Evolutionary conservation across 2,888 invertebrate genomes (phyloP), one percentile per base, ranked within the genome.

Genomic region (Crocallis elinguaria): DNA sequence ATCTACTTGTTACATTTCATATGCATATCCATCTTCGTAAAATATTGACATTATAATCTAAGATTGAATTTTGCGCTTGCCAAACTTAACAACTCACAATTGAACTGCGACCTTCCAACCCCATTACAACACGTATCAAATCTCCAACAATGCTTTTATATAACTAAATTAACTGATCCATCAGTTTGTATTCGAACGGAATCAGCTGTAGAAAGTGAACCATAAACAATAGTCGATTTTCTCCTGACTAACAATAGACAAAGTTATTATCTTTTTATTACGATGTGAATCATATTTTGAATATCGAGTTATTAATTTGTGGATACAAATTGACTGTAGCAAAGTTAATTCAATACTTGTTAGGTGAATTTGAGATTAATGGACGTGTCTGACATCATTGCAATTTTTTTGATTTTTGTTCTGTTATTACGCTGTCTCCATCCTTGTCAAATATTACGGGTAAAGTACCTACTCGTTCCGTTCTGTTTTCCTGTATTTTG

Each of bases 201-300:
- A 42, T 54, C 41, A 49, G 29, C 27, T 30, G 38, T 54, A 63
- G 63, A 63, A 63, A 63, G 63, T 57, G 37, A 49, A 37, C 38
- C 35, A 45, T 48, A 60, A 43, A 63, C 62, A 60, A 63, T 63
- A 38, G 62, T 50, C 14, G 38, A 46, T 51, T 60, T 60, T 63
- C 62, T 57, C 62, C 39, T 42, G 8, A n/a, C 19, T 23, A 49
- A 64, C 63, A 64, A 64, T 64, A 36, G 53, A 33, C 29, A n/a
- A 9, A 29, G 38, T 42, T 50, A 29, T 50, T 50, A 50, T 25
- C 33, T 33, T 48, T 17, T 32, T 39, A 25, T 43, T 50, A 44
- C 27, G 23, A 35, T 49, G 8, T 35, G 35, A 23, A 37, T 37
- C 17, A 25, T 49, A n/a, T n/a, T n/a, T 49, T 37, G 23, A 37